Base-by-base conservation (phyloP, 2,888 invertebrate genomes). In the Icerya purchasi region DNA sequence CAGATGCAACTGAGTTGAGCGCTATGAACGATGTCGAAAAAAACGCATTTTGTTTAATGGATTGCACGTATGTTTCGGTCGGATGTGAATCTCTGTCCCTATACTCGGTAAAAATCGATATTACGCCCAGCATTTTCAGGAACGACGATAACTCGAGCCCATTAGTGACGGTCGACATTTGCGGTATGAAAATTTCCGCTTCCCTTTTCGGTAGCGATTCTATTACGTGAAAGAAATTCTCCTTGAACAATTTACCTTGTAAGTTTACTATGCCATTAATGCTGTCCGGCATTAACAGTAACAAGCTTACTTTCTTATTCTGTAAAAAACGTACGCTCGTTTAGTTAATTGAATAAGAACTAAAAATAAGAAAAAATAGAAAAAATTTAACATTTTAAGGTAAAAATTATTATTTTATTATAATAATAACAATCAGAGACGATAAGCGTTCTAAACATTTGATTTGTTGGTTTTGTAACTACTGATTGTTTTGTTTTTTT, bases 21-120 rank as follows among this genome's bases (percentile, higher is more conserved):
- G 68, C 66, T n/a, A 66, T 66, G 58, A 69, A 69, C 19, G 68
- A 68, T 10, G 69, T 68, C 20, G 68, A 67, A 60, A 69, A 68
- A 62, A 67, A 69, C 10, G 68, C 67, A 58, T 68, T 68, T 59
- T 69, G 69, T 24, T 65, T 66, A 22, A 69, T 63, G 3, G 66
- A 64, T 62, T 65, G 64, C 49, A 68, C 62, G 25, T 63, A 63
- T 19, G 65, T 63, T 50, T 60, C 57, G 2, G 54, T 57, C 50
- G 22, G 23, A 54, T 54, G 25, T 5, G 58, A 60, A 5, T 56
- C 60, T 21, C 55, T 58, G n/a, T 57, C 56, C 1, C 21, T 22
- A 22, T 62, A 60, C 50, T 62, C 54, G 50, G 65, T 65, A 57
- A 68, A 68, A 20, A 62, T 64, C 5, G 64, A 61, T 24, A 64